Conservation (phyloP, 2,888 invertebrate species). For the Diplazon laetatorius region DNA sequence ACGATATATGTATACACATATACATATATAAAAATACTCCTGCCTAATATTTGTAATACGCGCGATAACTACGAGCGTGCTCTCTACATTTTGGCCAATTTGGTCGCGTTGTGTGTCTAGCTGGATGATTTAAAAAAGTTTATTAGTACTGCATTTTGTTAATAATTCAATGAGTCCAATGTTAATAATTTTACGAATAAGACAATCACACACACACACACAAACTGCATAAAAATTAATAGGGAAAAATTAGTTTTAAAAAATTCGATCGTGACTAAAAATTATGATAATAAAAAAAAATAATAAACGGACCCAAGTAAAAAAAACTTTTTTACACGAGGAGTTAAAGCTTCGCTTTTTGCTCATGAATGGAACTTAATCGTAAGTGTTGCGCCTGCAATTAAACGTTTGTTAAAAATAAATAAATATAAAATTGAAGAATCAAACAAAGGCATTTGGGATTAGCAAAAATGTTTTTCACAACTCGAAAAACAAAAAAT, state of each 20-base stretch:
- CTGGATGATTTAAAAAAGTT: conserved; percentile 66
- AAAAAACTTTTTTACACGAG: no score
- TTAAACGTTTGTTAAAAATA: no score
- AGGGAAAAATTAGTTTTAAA: no score
- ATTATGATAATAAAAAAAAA: no score
- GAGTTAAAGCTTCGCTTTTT: no score
- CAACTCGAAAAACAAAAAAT: no score
- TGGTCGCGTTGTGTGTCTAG: conserved; percentile 79
- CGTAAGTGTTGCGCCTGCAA: conserved; percentile 27
- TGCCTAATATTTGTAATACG: conserved; percentile 38
- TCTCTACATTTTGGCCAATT: conserved; percentile 72
- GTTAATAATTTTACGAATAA: conserved; percentile 46
- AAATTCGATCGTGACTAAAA: no score
- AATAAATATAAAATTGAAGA: conserved; percentile 6
- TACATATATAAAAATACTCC: no score
- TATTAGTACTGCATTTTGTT: conserved; percentile 39
- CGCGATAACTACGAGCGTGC: conserved; percentile 41
- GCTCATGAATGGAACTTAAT: no score
- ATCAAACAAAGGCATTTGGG: conserved; percentile 14
- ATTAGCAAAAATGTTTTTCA: background rate
- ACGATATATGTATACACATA: no score
- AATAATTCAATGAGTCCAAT: conserved; percentile 53
- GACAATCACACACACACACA: conserved; percentile 9
- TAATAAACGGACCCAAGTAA: no score
- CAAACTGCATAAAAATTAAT: background rate